Conservation (phyloP, 2,797 vertebrate species). For the Okamejei kenojei region DNA sequence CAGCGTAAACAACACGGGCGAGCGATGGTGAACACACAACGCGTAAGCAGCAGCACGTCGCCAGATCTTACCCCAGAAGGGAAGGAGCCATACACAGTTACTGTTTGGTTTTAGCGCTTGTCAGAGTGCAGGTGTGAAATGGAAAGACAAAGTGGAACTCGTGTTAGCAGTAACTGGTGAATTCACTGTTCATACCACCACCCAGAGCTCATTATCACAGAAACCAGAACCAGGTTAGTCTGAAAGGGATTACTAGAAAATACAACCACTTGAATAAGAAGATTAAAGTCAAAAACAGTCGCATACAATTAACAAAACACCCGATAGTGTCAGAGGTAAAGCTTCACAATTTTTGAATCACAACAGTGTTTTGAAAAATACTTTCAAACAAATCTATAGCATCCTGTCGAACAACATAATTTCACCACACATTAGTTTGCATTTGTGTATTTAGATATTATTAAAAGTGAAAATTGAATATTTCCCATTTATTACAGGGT, state of each 20-base stretch:
- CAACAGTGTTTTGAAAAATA: neutral
- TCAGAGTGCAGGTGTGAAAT: constrained; percentile 77
- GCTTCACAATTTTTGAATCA: neutral
- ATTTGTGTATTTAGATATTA: neutral
- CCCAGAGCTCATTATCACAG: constrained; percentile 55
- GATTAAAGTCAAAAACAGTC: neutral
- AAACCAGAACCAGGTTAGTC: constrained; percentile 51
- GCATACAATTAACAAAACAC: neutral
- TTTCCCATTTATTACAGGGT: neutral
- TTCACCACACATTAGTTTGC: neutral
- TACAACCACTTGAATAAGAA: neutral
- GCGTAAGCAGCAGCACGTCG: neutral
- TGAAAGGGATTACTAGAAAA: neutral
- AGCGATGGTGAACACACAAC: neutral
- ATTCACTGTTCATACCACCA: constrained; percentile 63
- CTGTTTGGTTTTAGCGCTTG: constrained; percentile 64
- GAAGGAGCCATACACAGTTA: constrained; percentile 74
- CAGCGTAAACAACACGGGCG: neutral
- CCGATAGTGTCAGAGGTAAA: neutral
- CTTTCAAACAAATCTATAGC: neutral
- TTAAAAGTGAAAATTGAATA: neutral
- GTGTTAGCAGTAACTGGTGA: constrained; percentile 69
- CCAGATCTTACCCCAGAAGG: constrained; percentile 82
- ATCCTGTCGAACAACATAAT: neutral
- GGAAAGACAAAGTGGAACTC: constrained; percentile 64